A percentile compares a stretch with the other conserved stretches of the same genome.
These are phyloP conservation scores for Typhlichthys subterraneus DNA, from an alignment of 2,797 vertebrate genomes.

Conservation along the genomic window DNA sequence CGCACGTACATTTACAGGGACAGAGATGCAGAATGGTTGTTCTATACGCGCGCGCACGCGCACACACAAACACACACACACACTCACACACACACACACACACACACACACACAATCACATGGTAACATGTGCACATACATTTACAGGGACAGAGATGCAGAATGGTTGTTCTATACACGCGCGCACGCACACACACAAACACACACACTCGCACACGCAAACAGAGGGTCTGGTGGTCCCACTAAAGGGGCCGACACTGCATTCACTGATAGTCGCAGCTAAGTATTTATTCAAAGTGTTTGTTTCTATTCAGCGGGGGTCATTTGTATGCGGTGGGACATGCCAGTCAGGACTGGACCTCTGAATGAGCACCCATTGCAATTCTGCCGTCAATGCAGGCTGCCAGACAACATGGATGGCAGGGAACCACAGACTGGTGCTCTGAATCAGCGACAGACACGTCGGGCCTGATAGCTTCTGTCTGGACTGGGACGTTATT, in stretches of 20 bases:
- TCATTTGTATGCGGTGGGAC: constrained; percentile 78
- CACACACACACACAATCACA: no score
- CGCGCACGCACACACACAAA: constrained; percentile 2
- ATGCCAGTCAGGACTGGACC: constrained; percentile 60
- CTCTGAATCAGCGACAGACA: constrained; percentile 52
- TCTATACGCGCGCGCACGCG: constrained; percentile 8
- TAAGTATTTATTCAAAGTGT: constrained; percentile 72
- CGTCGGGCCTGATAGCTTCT: constrained; percentile 45
- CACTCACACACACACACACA: constrained; percentile 2
- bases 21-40: neutral
- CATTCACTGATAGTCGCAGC: constrained; percentile 53
- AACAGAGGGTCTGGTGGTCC: constrained; percentile 29
- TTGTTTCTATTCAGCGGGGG: constrained; percentile 72
- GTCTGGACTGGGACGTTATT: constrained; percentile 38
- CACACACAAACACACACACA: constrained; percentile 2
- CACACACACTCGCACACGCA: constrained; percentile 20
- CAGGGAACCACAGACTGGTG: constrained; percentile 52
- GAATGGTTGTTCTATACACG: neutral
- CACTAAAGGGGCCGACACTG: constrained; percentile 20
- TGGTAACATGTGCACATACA: constrained; percentile 1
- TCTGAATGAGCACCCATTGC: constrained; percentile 73
- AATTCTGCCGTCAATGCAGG: constrained; percentile 65
- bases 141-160: neutral
- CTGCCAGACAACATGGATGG: constrained; percentile 63
- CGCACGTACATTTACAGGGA: neutral